Conservation (phyloP, 1,140 invertebrate genomes). For the Sarcophaga bullata region DNA sequence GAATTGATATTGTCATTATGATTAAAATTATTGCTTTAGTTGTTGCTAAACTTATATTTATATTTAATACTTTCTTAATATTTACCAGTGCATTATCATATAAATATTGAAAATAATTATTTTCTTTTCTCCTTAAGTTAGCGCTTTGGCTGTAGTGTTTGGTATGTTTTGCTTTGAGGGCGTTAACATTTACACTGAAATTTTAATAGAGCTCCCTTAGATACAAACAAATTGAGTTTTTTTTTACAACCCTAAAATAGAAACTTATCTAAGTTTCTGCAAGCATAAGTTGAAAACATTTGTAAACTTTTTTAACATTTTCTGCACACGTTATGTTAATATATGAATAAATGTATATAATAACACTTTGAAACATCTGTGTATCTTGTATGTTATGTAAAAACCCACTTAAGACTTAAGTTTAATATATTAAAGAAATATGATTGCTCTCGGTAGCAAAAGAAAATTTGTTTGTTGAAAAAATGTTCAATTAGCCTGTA, state of each 20-base stretch:
- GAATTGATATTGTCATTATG: too few relatives aligned
- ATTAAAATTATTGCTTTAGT: too few relatives aligned
- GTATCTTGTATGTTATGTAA: background rate
- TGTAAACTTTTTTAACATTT: background rate
- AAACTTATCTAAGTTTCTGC: background rate
- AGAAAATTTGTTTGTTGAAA: background rate
- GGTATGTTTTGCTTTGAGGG: background rate
- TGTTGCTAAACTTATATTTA: background rate
- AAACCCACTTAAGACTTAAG: background rate
- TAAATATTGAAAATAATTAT: background rate
- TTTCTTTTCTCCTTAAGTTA: background rate
- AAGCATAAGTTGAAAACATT: background rate
- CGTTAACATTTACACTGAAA: background rate
- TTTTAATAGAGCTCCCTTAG: background rate
- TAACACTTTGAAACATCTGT: conserved; percentile 24
- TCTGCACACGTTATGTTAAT: conserved; percentile 1
- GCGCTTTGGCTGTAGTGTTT: background rate
- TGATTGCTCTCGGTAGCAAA: background rate
- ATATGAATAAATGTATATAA: background rate
- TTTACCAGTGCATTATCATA: background rate
- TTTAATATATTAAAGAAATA: background rate
- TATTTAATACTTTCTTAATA: background rate
- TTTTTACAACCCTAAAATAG: background rate
- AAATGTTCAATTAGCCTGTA: background rate
- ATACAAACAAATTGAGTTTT: background rate